Evolutionary conservation across 2,797 vertebrate species (phyloP).

Genomic region (Falco peregrinus): DNA sequence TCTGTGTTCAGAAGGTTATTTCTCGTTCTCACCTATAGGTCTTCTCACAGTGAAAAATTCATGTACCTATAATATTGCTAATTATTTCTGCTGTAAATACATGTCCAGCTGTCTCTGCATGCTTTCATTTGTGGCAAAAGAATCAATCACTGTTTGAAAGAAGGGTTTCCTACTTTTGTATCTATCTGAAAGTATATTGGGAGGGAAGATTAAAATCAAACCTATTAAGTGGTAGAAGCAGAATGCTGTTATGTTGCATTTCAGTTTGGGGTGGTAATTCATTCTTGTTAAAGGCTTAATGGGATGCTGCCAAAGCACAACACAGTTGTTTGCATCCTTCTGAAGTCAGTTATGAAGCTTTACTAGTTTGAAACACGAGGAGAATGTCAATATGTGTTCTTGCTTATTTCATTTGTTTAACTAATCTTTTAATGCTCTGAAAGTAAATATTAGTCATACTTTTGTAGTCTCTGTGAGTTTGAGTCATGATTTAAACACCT

Average conservation of each 20-base stretch:
- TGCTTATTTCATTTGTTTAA: background rate
- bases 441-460: constrained; percentile 7
- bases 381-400: constrained; percentile 19
- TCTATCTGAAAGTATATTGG: background rate
- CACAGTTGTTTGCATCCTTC: background rate
- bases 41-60: background rate
- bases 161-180: background rate
- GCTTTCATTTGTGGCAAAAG: background rate
- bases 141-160: background rate
- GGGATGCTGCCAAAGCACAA: background rate
- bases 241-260: background rate
- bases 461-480: background rate
- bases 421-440: background rate
- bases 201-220: background rate
- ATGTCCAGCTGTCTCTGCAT: background rate
- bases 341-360: background rate
- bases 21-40: background rate
- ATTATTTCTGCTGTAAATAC: background rate
- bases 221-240: background rate
- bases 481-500: background rate
- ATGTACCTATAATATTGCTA: background rate
- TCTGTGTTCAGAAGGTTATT: background rate
- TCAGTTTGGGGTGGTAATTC: constrained; percentile 4
- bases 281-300: constrained; percentile 19
- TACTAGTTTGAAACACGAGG: background rate